phyloP scores from a whole-genome alignment of 2,797 vertebrate species.

The Muscicapa comitata region DNA sequence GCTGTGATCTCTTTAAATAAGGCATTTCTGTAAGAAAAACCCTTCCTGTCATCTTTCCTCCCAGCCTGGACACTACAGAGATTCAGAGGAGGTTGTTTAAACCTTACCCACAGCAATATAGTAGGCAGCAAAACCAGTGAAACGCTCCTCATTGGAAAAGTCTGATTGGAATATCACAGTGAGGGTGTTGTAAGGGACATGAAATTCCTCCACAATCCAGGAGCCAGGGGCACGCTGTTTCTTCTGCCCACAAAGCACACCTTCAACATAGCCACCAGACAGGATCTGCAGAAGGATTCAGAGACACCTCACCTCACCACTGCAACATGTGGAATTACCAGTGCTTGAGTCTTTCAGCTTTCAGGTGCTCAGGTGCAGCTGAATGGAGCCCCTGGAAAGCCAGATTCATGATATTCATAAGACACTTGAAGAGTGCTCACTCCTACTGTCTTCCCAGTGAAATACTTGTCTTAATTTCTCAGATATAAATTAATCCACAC shows the following conservation, averaged over 20 bases:
- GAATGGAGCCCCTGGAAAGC: neutral
- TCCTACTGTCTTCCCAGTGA: neutral
- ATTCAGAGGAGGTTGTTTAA: neutral
- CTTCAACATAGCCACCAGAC: conserved; percentile 61
- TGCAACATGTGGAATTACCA: neutral
- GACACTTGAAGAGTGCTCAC: neutral
- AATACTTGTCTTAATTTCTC: neutral
- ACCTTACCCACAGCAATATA: conserved; percentile 83
- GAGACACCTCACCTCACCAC: neutral
- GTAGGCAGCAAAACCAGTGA: conserved; percentile 88
- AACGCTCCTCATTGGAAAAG: conserved; percentile 85
- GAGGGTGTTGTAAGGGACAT: conserved; percentile 75
- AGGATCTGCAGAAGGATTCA: conserved; percentile 65
- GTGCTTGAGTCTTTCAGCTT: neutral
- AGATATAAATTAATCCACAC: neutral
- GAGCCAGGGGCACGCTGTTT: conserved; percentile 34
- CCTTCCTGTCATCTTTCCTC: neutral
- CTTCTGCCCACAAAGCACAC: conserved; percentile 80
- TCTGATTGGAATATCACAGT: conserved; percentile 83
- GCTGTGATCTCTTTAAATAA: neutral
- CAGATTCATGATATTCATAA: neutral
- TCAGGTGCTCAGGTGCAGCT: neutral
- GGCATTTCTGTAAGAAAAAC: neutral
- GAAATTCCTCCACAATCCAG: conserved; percentile 70
- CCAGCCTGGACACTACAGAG: neutral